A percentile compares a stretch with the other conserved stretches of the same genome.
phyloP scores from a whole-genome alignment of 2,888 invertebrate genomes.

The Caenorhabditis doughertyi region DNA sequence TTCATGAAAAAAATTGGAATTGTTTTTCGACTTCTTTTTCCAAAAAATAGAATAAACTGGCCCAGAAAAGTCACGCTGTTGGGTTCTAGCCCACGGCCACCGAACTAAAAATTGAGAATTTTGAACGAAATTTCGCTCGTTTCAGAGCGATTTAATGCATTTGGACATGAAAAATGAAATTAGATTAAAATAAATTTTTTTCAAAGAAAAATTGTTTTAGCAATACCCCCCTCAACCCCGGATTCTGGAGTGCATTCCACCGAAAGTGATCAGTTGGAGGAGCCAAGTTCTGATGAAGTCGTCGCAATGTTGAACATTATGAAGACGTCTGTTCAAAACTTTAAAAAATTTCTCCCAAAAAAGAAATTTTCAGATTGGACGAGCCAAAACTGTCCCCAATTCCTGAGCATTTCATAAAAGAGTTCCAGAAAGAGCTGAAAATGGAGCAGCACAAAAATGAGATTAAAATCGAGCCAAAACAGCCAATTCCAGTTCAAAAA shows the following conservation, averaged over 20 bases:
- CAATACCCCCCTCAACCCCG: slow-evolving; percentile 41
- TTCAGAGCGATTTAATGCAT: too few relatives aligned
- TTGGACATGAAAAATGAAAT: too few relatives aligned
- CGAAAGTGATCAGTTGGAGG: slow-evolving; percentile 62
- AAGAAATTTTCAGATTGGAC: slow-evolving; percentile 48
- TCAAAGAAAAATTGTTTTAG: too few relatives aligned
- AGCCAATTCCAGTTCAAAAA: not conserved
- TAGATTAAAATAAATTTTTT: too few relatives aligned
- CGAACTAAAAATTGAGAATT: too few relatives aligned
- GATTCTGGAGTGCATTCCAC: slow-evolving; percentile 70
- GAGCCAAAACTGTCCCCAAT: slow-evolving; percentile 47
- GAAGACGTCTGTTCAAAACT: slow-evolving; percentile 29
- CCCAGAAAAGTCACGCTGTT: too few relatives aligned
- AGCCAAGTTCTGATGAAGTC: slow-evolving; percentile 47
- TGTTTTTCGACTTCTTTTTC: too few relatives aligned
- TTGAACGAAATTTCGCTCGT: too few relatives aligned
- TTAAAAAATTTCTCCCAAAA: too few relatives aligned
- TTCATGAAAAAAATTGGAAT: too few relatives aligned
- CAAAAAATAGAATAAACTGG: too few relatives aligned
- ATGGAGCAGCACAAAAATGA: not conserved
- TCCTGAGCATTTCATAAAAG: not conserved
- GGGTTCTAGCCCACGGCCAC: too few relatives aligned
- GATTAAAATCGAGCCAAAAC: slow-evolving; percentile 3
- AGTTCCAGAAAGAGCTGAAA: not conserved
- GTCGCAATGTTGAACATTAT: slow-evolving; percentile 49